Conservation (phyloP, 1,140 invertebrate species). For the Lithobius niger region DNA sequence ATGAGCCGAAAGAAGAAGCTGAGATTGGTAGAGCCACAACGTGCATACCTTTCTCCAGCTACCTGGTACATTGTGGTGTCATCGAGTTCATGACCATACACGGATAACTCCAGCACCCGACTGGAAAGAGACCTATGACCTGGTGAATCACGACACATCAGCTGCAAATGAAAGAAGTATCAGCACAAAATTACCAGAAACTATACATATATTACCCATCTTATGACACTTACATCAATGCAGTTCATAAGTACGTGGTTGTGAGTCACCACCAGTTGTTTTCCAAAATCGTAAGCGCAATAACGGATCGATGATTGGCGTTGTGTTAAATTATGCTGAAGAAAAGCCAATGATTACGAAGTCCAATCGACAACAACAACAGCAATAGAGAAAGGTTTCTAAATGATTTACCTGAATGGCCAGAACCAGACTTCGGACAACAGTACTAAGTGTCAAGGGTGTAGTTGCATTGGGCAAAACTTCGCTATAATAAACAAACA, state of each 20-base stretch:
- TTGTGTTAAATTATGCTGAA: too few relatives aligned
- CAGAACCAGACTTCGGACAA: conserved; percentile 28
- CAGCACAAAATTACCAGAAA: background rate
- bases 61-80: background rate
- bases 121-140: background rate
- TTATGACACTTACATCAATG: conserved; percentile 1
- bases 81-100: background rate
- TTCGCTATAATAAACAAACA: conserved; percentile 47
- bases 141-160: background rate
- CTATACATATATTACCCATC: too few relatives aligned
- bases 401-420: conserved; percentile 22
- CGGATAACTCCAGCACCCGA: background rate
- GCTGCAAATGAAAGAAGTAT: background rate
- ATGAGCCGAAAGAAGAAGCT: too few relatives aligned
- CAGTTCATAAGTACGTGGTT: background rate
- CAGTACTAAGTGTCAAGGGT: conserved; percentile 32
- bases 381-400: too few relatives aligned
- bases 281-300: too few relatives aligned
- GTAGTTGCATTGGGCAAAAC: conserved; percentile 40
- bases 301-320: too few relatives aligned
- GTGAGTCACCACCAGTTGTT: background rate
- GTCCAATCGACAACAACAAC: too few relatives aligned
- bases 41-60: background rate
- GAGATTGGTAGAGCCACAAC: background rate
- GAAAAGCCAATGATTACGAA: too few relatives aligned